These are phyloP conservation scores for Paragorgia papillata DNA, from an alignment of 92 coral and sea anemone genomes.

Conservation along the genomic window DNA sequence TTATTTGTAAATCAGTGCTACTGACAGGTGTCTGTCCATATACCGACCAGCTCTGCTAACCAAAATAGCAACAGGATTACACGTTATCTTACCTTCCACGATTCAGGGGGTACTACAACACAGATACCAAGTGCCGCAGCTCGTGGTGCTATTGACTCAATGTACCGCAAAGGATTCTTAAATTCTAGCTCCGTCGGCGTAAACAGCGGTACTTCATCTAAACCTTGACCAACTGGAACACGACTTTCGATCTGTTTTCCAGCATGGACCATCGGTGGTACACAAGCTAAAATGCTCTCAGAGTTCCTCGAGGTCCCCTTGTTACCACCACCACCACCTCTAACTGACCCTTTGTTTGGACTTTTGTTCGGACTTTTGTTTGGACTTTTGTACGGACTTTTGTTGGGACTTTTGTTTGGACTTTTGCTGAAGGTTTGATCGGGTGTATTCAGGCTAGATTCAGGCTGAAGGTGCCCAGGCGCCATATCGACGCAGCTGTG, in stretches of 20 bases:
- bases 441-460: too few species aligned
- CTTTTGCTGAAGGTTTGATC: too few species aligned
- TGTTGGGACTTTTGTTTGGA: background rate
- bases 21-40: too few species aligned
- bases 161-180: constrained; percentile 75
- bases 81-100: constrained; percentile 79
- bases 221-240: constrained; percentile 11
- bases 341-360: background rate
- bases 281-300: background rate
- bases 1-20: too few species aligned
- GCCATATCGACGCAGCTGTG: too few species aligned
- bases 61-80: too few species aligned
- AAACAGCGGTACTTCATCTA: constrained; percentile 59
- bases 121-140: constrained; percentile 79
- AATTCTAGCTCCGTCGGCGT: constrained; percentile 87
- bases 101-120: constrained; percentile 85
- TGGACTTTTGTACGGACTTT: background rate
- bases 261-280: background rate
- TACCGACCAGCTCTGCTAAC: too few species aligned
- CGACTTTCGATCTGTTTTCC: background rate
- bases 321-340: background rate
- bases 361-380: constrained; percentile 8
- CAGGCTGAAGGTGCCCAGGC: too few species aligned
- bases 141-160: constrained; percentile 59
- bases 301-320: constrained; percentile 24